Conservation (phyloP, 2,888 invertebrate species). For the Leptopilina syphax region DNA sequence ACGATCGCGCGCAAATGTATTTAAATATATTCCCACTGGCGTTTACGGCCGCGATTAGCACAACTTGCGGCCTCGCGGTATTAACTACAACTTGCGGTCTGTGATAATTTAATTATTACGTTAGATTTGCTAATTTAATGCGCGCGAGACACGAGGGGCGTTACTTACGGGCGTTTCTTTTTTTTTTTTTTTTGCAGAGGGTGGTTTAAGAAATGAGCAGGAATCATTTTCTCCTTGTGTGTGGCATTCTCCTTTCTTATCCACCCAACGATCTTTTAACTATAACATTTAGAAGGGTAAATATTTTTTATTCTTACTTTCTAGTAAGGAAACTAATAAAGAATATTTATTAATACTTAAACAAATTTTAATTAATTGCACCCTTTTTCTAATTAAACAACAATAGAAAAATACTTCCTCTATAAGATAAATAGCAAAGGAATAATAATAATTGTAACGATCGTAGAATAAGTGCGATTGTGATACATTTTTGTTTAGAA, state of each 20-base stretch:
- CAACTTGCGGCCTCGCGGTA: conserved; percentile 49
- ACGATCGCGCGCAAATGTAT: conserved; percentile 49
- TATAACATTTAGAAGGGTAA: not conserved
- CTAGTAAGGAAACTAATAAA: too few relatives aligned
- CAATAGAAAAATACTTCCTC: too few relatives aligned
- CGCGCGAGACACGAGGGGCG: conserved; percentile 54
- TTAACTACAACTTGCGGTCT: conserved; percentile 40
- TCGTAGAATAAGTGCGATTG: not conserved
- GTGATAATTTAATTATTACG: conserved; percentile 73
- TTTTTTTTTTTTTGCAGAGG: conserved; percentile 53
- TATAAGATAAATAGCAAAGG: too few relatives aligned
- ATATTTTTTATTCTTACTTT: too few relatives aligned
- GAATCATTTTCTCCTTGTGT: conserved; percentile 29
- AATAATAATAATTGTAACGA: not conserved
- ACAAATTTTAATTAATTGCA: not conserved
- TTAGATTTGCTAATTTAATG: conserved; percentile 72
- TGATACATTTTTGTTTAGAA: not conserved
- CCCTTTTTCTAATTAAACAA: too few relatives aligned
- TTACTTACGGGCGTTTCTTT: conserved; percentile 55
- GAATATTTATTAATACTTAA: not conserved
- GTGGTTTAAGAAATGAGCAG: conserved; percentile 58
- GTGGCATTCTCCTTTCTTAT: not conserved
- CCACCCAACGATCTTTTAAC: not conserved
- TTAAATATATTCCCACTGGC: conserved; percentile 69
- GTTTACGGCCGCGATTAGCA: conserved; percentile 68